A percentile compares a stretch with the other conserved stretches of the same genome.
Evolutionary conservation across 2,797 vertebrate species (phyloP).

Genomic region (Periophthalmus magnuspinnatus): DNA sequence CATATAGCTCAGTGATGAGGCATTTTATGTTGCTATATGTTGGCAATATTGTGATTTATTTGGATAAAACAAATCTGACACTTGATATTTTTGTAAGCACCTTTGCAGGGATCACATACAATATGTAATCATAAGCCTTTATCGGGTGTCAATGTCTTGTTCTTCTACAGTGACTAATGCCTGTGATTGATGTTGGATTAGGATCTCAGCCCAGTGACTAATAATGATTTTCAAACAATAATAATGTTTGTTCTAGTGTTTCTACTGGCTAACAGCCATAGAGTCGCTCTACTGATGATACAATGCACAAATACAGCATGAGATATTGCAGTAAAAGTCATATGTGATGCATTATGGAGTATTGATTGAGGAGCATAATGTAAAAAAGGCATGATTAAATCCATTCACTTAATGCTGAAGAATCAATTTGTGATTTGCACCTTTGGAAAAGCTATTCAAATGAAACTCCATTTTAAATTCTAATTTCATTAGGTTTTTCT

Average conservation of each 20-base stretch:
- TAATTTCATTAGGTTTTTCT: conserved; percentile 68
- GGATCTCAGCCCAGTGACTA: conserved; percentile 41
- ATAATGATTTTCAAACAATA: conserved; percentile 42
- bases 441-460: conserved; percentile 55
- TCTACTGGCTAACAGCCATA: conserved; percentile 21
- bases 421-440: conserved; percentile 49
- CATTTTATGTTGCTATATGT: conserved; percentile 12
- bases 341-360: not conserved
- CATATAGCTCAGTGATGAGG: conserved; percentile 33
- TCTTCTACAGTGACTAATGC: conserved; percentile 52
- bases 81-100: conserved; percentile 39
- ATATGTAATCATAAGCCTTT: conserved; percentile 43
- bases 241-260: conserved; percentile 32
- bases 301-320: conserved; percentile 26
- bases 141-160: conserved; percentile 29
- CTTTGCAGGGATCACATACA: conserved; percentile 45
- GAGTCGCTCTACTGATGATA: conserved; percentile 13
- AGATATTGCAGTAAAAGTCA: conserved; percentile 15
- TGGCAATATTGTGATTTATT: conserved; percentile 49
- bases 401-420: conserved; percentile 25
- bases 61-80: conserved; percentile 51
- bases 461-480: conserved; percentile 67
- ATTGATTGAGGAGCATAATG: conserved; percentile 38
- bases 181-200: conserved; percentile 20
- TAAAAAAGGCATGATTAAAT: conserved; percentile 48